phyloP scores from a whole-genome alignment of 2,113 vertebrate species.

The Donacobius atricapilla region DNA sequence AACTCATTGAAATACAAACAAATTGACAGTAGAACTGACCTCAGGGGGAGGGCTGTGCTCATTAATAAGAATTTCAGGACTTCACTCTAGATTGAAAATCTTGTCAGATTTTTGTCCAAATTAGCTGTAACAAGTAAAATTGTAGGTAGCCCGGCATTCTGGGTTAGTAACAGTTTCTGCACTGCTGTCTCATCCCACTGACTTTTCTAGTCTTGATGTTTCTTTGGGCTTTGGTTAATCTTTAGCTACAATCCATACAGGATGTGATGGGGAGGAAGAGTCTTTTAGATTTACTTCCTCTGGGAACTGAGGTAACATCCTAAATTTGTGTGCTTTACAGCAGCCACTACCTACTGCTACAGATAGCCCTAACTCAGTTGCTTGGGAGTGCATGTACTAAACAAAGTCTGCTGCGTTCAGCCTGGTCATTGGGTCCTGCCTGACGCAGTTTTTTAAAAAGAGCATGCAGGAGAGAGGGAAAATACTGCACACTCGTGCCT shows the following conservation, averaged over 20 bases:
- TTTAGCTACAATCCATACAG: neutral
- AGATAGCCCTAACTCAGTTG: neutral
- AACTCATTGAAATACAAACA: neutral
- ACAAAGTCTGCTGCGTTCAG: neutral
- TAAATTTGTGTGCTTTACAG: neutral
- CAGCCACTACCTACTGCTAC: neutral
- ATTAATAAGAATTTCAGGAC: neutral
- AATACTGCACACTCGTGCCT: fast-evolving
- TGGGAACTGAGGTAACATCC: neutral
- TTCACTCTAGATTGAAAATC: neutral
- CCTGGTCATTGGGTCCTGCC: neutral
- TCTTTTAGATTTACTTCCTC: neutral
- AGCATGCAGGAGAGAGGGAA: neutral
- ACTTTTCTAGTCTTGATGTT: neutral
- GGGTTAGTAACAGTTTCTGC: neutral
- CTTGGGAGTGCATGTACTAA: neutral
- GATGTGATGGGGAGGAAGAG: neutral
- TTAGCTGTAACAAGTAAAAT: neutral
- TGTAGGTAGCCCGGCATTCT: fast-evolving
- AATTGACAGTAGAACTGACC: neutral
- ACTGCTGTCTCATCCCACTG: neutral
- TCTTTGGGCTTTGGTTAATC: neutral
- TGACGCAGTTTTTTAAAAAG: neutral
- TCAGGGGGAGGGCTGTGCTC: neutral
- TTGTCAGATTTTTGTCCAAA: neutral